Conservation (phyloP, 2,797 vertebrate genomes). For the Taenioides sp. region DNA sequence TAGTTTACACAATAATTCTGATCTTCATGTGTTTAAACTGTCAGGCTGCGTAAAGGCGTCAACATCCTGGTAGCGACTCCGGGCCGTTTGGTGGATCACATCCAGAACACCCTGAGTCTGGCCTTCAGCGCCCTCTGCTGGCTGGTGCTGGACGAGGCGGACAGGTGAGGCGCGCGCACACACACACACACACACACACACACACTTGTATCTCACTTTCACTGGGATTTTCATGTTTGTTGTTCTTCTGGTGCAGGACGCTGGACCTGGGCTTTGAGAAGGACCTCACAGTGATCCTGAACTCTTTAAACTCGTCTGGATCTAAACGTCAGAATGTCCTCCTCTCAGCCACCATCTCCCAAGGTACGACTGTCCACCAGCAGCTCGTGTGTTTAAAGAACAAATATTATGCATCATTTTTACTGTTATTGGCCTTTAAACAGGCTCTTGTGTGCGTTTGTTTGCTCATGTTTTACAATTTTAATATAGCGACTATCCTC, state of each 20-base stretch:
- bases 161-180: conserved; percentile 77
- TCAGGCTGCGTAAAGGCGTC: conserved; percentile 91
- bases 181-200: too few species aligned
- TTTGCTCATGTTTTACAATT: too few species aligned
- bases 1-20: too few species aligned
- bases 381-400: background rate
- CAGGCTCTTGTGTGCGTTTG: too few species aligned
- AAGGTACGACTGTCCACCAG: background rate
- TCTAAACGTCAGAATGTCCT: conserved; percentile 85
- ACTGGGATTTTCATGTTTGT: background rate
- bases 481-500: too few species aligned
- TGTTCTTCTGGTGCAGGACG: conserved; percentile 70
- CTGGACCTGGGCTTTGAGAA: conserved; percentile 96
- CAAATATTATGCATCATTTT: too few species aligned
- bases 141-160: conserved; percentile 94
- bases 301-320: conserved; percentile 81
- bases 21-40: too few species aligned
- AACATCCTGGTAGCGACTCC: conserved; percentile 94
- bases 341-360: conserved; percentile 84
- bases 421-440: too few species aligned
- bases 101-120: conserved; percentile 88
- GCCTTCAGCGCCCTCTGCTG: conserved; percentile 83
- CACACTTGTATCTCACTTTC: background rate
- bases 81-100: conserved; percentile 93
- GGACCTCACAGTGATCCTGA: conserved; percentile 88